Conservation (phyloP, 2,797 vertebrate genomes). For the Gadopsis marmoratus region DNA sequence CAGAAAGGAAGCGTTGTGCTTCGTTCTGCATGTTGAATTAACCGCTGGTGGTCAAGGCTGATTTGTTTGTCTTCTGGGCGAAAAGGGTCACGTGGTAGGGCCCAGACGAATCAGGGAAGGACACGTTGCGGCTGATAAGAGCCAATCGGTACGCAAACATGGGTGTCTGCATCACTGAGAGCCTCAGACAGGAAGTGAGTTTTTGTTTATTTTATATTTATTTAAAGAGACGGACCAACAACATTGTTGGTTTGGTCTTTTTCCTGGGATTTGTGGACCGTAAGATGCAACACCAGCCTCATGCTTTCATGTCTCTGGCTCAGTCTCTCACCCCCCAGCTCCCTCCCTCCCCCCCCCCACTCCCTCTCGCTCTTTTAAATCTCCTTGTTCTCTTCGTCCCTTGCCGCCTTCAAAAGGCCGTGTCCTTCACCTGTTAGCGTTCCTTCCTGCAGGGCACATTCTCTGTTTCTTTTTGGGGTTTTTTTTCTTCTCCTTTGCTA, state of each 20-base stretch:
- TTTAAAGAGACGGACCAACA: background rate
- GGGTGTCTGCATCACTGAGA: no score
- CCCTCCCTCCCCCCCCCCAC: background rate
- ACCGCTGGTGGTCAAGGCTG: no score
- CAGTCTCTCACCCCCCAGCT: background rate
- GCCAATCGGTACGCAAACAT: no score
- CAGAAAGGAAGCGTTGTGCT: no score
- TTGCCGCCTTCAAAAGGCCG: constrained; percentile 42
- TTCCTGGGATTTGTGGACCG: constrained; percentile 15
- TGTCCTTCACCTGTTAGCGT: constrained; percentile 51
- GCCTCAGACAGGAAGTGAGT: background rate
- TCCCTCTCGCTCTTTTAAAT: background rate
- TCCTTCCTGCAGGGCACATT: constrained; percentile 39
- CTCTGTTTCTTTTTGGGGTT: constrained; percentile 40
- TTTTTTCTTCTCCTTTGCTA: constrained; percentile 24
- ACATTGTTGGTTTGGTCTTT: constrained; percentile 1
- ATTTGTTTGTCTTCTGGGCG: no score
- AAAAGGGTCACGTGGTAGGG: no score
- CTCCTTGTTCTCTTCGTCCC: constrained; percentile 29
- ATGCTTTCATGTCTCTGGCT: constrained; percentile 32
- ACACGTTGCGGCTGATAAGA: no score
- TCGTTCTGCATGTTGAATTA: no score
- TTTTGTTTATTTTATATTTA: no score
- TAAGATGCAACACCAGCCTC: background rate
- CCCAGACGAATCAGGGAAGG: no score